These are phyloP conservation scores for Coturnix japonica DNA, from an alignment of 2,113 vertebrate genomes.

Conservation along the genomic window DNA sequence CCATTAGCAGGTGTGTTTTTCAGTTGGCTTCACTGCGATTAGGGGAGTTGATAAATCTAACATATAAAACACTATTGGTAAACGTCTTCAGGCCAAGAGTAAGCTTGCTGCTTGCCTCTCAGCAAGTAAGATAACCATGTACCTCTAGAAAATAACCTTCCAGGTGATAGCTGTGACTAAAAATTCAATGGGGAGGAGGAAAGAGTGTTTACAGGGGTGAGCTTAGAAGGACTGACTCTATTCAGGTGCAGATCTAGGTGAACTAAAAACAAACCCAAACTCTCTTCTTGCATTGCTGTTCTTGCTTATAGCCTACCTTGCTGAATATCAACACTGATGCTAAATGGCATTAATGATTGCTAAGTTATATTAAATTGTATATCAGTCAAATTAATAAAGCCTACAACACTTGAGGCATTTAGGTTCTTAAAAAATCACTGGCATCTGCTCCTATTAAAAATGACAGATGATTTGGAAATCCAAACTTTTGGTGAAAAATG, in stretches of 20 bases:
- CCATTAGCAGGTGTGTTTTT: slow-evolving; percentile 31
- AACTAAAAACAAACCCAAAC: neutral
- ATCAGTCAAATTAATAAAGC: slow-evolving; percentile 78
- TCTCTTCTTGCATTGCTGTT: neutral
- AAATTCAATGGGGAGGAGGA: neutral
- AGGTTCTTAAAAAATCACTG: slow-evolving; percentile 68
- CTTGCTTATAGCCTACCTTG: neutral
- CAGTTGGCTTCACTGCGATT: slow-evolving; percentile 17
- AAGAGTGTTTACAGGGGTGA: neutral
- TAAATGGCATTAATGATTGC: slow-evolving; percentile 69
- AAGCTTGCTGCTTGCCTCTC: slow-evolving; percentile 25
- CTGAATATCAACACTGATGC: neutral
- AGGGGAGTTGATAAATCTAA: slow-evolving; percentile 37
- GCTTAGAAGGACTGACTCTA: neutral
- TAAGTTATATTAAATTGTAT: slow-evolving; percentile 69
- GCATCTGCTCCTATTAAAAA: slow-evolving; percentile 81
- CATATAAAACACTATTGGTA: slow-evolving; percentile 30
- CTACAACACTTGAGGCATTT: slow-evolving; percentile 66
- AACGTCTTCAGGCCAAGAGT: slow-evolving; percentile 43
- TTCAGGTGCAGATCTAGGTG: neutral
- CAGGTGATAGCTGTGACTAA: slow-evolving; percentile 44
- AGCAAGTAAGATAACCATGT: slow-evolving; percentile 31
- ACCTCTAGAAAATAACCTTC: slow-evolving; percentile 49
- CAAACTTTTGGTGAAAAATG: slow-evolving; percentile 77
- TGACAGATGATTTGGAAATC: slow-evolving; percentile 79